phyloP scores from a whole-genome alignment of 2,113 vertebrate species.

The Echinops telfairi region DNA sequence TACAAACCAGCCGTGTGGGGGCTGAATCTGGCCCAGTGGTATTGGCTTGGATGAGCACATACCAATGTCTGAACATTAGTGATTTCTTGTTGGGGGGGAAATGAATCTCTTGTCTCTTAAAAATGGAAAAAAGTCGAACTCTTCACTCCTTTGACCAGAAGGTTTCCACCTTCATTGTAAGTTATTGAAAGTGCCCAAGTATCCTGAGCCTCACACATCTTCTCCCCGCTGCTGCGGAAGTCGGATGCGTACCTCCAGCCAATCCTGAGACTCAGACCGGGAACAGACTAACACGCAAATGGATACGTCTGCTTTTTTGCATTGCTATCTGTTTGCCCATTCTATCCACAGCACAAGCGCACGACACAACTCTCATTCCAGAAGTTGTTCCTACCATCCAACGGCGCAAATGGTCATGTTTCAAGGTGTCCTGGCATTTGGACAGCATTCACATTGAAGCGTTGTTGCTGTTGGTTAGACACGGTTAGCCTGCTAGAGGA shows the following conservation, averaged over 20 bases:
- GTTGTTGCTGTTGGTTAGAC: background rate
- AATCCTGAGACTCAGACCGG: background rate
- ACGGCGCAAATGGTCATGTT: background rate
- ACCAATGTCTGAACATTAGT: background rate
- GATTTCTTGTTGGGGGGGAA: background rate
- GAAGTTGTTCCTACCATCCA: background rate
- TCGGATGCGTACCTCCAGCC: background rate
- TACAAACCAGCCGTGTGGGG: background rate
- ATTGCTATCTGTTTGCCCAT: background rate
- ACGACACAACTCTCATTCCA: background rate
- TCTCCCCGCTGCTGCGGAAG: background rate
- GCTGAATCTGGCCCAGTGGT: background rate
- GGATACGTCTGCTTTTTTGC: background rate
- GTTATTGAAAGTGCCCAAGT: accelerated
- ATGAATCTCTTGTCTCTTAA: background rate
- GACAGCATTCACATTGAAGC: background rate
- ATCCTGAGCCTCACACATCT: background rate
- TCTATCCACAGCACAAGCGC: background rate
- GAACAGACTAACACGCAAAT: slow-evolving; percentile 26
- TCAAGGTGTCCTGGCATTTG: background rate
- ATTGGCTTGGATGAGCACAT: background rate
- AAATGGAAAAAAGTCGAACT: background rate
- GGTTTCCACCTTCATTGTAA: background rate
- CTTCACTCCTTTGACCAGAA: background rate
- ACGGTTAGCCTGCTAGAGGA: background rate